Conservation (phyloP, 2,888 invertebrate genomes). For the Thereva nobilitata region DNA sequence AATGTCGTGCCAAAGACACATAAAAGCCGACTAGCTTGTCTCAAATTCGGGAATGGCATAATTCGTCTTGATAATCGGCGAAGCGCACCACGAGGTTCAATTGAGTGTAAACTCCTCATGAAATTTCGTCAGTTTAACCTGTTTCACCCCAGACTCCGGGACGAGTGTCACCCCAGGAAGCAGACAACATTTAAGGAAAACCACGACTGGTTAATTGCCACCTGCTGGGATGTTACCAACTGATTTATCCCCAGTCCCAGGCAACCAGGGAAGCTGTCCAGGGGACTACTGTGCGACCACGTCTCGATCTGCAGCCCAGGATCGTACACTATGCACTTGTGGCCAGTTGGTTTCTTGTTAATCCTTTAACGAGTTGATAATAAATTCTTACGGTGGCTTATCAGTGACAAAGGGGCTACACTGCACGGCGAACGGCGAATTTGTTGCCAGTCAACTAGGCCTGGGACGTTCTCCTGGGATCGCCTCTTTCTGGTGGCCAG, state of each 20-base stretch:
- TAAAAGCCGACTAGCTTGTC: no score
- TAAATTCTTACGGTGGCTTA: slow-evolving; percentile 32
- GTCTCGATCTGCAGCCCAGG: background rate
- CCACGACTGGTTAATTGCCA: slow-evolving; percentile 36
- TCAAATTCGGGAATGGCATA: no score
- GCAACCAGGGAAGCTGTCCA: background rate
- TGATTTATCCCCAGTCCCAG: slow-evolving; percentile 23
- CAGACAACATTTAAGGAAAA: slow-evolving; percentile 17
- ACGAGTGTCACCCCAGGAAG: slow-evolving; percentile 33
- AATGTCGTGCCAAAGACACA: no score
- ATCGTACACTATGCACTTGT: slow-evolving; percentile 20
- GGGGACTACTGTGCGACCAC: background rate
- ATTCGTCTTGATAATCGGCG: background rate
- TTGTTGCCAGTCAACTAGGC: slow-evolving; percentile 25
- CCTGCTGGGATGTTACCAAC: slow-evolving; percentile 36
- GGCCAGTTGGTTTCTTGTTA: slow-evolving; percentile 21
- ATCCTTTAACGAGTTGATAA: slow-evolving; percentile 38
- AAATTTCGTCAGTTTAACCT: slow-evolving; percentile 17
- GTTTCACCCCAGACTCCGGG: slow-evolving; percentile 10
- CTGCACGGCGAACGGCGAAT: slow-evolving; percentile 15
- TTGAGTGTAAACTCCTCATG: slow-evolving; percentile 32
- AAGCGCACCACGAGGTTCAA: slow-evolving; percentile 14
- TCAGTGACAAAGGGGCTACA: slow-evolving; percentile 31
- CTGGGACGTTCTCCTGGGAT: slow-evolving; percentile 13
- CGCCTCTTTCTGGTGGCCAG: background rate